Evolutionary conservation across 2,797 vertebrate species (phyloP).

Genomic region (Acrocephalus scirpaceus): DNA sequence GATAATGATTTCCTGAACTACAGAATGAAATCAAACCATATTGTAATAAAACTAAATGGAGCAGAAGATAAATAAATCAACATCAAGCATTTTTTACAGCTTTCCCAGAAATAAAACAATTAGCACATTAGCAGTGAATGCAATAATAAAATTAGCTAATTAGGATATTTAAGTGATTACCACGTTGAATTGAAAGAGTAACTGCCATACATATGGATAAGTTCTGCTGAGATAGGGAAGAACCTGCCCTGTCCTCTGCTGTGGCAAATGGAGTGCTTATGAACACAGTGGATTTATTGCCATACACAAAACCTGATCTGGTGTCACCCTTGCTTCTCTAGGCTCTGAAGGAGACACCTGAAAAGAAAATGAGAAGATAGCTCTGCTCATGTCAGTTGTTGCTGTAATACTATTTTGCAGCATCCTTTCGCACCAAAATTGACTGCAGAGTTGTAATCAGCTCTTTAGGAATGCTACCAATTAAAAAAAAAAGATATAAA

Average conservation of each 20-base stretch:
- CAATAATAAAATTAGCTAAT: conserved; percentile 42
- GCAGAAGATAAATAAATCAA: conserved; percentile 36
- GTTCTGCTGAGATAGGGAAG: not conserved
- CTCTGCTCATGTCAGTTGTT: conserved; percentile 10
- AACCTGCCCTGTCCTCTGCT: not conserved
- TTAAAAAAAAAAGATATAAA: not conserved
- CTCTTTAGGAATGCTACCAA: conserved; percentile 45
- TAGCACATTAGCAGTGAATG: conserved; percentile 17
- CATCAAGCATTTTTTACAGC: not conserved
- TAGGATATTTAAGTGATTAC: conserved; percentile 34
- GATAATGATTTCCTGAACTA: conserved; percentile 24
- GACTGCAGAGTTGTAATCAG: conserved; percentile 17
- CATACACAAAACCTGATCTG: not conserved
- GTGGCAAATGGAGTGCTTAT: not conserved
- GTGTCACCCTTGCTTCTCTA: not conserved
- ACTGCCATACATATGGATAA: conserved; percentile 29
- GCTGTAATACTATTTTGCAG: not conserved
- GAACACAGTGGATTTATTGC: not conserved
- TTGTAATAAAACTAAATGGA: conserved; percentile 45
- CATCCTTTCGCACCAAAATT: conserved; percentile 47
- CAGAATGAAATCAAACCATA: conserved; percentile 1
- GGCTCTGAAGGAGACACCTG: not conserved
- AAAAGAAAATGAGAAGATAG: conserved; percentile 10
- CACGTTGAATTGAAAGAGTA: conserved; percentile 9
- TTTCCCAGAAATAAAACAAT: conserved; percentile 52